Percentiles rank a stretch among this genome's conserved stretches.
These are phyloP conservation scores for Diorhabda sublineata DNA, from an alignment of 1,140 invertebrate species.

Conservation along the genomic window DNA sequence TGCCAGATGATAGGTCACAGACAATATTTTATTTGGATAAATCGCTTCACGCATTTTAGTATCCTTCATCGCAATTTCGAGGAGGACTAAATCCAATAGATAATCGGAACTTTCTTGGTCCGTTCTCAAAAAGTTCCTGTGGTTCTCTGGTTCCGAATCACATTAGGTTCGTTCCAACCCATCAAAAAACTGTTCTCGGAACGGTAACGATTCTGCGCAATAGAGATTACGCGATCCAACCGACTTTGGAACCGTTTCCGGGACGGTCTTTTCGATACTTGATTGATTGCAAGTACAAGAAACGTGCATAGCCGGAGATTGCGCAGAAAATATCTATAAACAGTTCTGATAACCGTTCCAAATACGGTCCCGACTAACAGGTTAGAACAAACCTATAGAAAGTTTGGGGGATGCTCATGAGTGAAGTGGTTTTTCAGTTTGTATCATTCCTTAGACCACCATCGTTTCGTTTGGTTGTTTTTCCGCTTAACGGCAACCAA, in stretches of 20 bases:
- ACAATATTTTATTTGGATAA: slow-evolving; percentile 23
- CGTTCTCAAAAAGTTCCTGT: slow-evolving; percentile 25
- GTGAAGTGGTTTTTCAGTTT: slow-evolving; percentile 18
- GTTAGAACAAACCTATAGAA: not conserved
- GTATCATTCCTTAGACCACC: slow-evolving; percentile 21
- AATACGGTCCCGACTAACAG: no score
- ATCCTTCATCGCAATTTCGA: slow-evolving; percentile 20
- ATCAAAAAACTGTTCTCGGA: no score
- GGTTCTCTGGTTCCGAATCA: slow-evolving; percentile 23
- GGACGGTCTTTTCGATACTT: no score
- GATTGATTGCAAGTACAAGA: no score
- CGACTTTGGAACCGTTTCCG: no score
- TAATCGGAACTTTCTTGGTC: slow-evolving; percentile 16
- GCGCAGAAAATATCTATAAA: no score
- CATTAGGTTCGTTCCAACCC: not conserved
- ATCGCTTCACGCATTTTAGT: no score
- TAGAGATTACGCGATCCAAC: no score
- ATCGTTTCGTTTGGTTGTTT: slow-evolving; percentile 16
- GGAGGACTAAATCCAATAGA: slow-evolving; percentile 25
- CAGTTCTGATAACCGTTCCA: no score
- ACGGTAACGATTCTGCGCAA: no score
- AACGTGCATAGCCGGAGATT: no score
- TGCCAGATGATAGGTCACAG: slow-evolving; percentile 35
- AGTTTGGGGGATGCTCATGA: slow-evolving; percentile 14
- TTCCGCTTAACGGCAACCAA: slow-evolving; percentile 1